phyloP scores from a whole-genome alignment of 2,113 vertebrate species.

The Mungos mungo region DNA sequence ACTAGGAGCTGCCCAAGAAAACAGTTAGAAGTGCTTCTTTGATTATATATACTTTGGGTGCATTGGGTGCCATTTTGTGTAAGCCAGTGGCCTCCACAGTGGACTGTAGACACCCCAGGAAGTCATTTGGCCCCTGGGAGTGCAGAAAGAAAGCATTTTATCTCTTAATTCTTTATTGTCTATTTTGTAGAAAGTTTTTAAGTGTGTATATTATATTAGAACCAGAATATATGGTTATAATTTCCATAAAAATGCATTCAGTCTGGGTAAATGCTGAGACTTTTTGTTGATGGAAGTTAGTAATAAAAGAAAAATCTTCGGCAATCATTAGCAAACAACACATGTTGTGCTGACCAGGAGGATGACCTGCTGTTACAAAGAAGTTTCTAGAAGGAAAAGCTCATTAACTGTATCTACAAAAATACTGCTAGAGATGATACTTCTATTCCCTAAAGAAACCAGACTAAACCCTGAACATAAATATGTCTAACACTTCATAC shows the following conservation, averaged over 20 bases:
- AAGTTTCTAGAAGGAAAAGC: conserved; percentile 52
- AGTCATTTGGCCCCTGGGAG: neutral
- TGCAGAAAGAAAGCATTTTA: neutral
- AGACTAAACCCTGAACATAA: neutral
- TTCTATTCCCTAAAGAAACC: neutral
- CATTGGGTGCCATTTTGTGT: neutral
- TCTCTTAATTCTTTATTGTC: neutral
- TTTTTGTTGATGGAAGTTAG: neutral
- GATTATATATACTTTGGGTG: neutral
- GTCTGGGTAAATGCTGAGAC: neutral
- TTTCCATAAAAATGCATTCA: neutral
- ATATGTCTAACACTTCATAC: neutral
- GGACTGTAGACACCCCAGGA: neutral
- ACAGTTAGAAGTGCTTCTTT: neutral
- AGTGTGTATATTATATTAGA: neutral
- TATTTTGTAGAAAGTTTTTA: neutral
- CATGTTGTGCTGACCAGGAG: neutral
- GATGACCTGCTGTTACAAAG: neutral
- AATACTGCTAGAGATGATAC: neutral
- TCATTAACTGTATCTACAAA: neutral
- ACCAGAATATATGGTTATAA: neutral
- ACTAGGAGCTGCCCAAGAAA: neutral
- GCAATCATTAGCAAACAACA: neutral
- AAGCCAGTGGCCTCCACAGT: neutral
- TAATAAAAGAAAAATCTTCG: conserved; percentile 6